Evolutionary conservation across 2,797 vertebrate genomes (phyloP).

Genomic region (Kryptopterus vitreolus): DNA sequence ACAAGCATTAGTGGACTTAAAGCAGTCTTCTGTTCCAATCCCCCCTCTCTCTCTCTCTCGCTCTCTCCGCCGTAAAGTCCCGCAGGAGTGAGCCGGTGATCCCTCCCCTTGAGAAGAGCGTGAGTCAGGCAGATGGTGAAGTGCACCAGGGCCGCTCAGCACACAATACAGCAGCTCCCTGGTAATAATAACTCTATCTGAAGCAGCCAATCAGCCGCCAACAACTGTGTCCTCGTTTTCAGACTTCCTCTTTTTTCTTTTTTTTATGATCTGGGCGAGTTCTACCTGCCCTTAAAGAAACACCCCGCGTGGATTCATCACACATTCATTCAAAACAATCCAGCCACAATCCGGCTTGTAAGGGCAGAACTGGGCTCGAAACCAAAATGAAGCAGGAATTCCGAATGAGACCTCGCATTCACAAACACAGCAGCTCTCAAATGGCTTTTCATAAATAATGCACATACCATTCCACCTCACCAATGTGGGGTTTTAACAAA

Average conservation of each 20-base stretch:
- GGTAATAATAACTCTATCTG: constrained; percentile 52
- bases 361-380: not conserved
- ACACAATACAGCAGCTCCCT: constrained; percentile 6
- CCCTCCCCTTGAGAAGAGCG: not conserved
- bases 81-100: not conserved
- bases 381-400: too few species aligned
- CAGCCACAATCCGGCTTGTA: not conserved
- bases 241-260: constrained; percentile 30
- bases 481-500: not conserved
- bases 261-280: constrained; percentile 49
- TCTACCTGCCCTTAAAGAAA: constrained; percentile 55
- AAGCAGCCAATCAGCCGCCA: constrained; percentile 51
- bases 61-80: constrained; percentile 43
- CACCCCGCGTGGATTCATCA: not conserved
- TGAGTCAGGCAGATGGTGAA: not conserved
- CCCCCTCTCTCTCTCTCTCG: not conserved
- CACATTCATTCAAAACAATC: not conserved
- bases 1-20: not conserved
- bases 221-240: constrained; percentile 52
- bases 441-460: not conserved
- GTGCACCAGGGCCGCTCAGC: constrained; percentile 18
- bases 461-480: not conserved
- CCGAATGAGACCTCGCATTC: not conserved
- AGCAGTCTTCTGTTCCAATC: too few species aligned
- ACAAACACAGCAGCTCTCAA: not conserved